Percentiles rank a stretch among this genome's conserved stretches.
These are phyloP conservation scores for Danio choprae DNA, from an alignment of 2,797 vertebrate genomes.

Conservation along the genomic window DNA sequence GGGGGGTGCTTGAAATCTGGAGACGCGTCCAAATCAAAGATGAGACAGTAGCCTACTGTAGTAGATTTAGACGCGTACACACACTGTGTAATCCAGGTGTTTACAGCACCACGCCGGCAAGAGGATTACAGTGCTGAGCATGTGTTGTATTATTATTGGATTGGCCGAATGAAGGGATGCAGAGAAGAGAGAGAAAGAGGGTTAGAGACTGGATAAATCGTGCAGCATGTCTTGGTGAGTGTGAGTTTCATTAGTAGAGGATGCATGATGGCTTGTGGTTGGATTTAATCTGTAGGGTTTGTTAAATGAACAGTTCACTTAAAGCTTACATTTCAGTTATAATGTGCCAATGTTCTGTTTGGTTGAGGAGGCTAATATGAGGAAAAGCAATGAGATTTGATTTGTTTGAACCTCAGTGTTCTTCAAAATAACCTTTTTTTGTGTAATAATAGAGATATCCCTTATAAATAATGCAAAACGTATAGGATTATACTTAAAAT, in stretches of 20 bases:
- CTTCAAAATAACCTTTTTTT: too few relatives aligned
- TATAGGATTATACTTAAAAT: too few relatives aligned
- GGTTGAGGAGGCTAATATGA: not conserved
- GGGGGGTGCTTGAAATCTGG: constrained; percentile 21
- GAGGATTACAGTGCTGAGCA: constrained; percentile 38
- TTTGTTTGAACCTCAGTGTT: too few relatives aligned
- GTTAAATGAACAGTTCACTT: not conserved
- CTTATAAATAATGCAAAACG: too few relatives aligned
- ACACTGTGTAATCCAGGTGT: constrained; percentile 32
- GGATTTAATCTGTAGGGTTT: not conserved
- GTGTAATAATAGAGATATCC: too few relatives aligned
- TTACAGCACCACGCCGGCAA: constrained; percentile 19
- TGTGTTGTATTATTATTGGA: not conserved
- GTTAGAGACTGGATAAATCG: not conserved
- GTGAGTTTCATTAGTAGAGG: not conserved
- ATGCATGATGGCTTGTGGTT: not conserved
- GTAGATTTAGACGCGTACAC: constrained; percentile 4
- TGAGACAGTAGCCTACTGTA: not conserved
- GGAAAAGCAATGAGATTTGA: not conserved
- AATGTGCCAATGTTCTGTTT: not conserved
- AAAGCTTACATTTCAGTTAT: not conserved
- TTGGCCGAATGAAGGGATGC: constrained; percentile 29
- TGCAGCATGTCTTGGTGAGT: not conserved
- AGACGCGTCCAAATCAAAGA: constrained; percentile 27
- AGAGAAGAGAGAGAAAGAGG: not conserved